Evolutionary conservation across 2,797 vertebrate species (phyloP).

Genomic region (Pseudochirops cupreus): DNA sequence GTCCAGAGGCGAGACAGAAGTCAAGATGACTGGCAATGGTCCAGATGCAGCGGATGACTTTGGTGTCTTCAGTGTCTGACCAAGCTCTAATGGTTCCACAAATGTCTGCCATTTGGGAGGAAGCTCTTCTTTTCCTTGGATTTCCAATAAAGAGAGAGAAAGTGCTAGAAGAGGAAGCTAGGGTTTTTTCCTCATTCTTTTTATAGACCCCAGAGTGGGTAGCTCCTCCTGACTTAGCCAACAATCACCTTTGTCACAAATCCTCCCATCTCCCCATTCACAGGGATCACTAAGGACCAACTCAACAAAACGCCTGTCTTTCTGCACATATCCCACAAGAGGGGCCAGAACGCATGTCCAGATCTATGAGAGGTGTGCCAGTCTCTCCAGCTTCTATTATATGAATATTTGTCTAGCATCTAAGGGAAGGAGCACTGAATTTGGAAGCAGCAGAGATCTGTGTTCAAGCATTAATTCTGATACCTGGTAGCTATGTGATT

Average conservation of each 20-base stretch:
- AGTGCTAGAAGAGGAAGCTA: neutral
- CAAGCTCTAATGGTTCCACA: neutral
- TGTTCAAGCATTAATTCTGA: neutral
- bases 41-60: neutral
- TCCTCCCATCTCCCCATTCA: neutral
- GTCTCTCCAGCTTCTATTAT: neutral
- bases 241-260: neutral
- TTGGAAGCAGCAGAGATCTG: neutral
- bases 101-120: neutral
- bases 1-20: neutral
- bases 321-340: neutral
- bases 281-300: neutral
- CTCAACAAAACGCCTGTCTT: neutral
- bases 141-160: neutral
- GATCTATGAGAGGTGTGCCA: neutral
- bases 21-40: neutral
- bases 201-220: neutral
- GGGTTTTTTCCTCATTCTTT: neutral
- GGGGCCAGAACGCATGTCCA: neutral
- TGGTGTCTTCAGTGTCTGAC: neutral
- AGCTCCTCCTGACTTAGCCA: neutral
- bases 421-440: neutral
- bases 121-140: neutral
- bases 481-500: neutral
- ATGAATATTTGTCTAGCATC: neutral